These are phyloP conservation scores for Scomber colias DNA, from an alignment of 2,113 vertebrate species.

Conservation along the genomic window DNA sequence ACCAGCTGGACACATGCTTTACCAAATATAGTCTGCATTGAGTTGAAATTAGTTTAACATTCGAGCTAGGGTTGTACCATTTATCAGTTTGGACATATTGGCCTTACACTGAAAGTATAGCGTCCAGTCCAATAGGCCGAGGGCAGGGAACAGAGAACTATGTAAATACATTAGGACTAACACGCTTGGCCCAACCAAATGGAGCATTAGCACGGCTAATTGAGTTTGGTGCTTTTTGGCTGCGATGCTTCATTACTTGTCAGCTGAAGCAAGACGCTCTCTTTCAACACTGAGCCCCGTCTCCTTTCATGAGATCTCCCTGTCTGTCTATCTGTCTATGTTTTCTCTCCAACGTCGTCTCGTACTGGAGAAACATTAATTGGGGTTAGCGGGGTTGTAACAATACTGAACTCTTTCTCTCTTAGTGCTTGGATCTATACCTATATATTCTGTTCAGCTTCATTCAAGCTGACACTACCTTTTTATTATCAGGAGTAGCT, in stretches of 20 bases:
- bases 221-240: constrained; percentile 58
- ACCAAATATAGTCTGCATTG: too few species aligned
- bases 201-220: constrained; percentile 45
- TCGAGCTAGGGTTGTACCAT: too few species aligned
- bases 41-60: too few species aligned
- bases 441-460: not conserved
- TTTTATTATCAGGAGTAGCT: not conserved
- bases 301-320: constrained; percentile 28
- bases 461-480: not conserved
- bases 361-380: constrained; percentile 23
- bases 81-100: not conserved
- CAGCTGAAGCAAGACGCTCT: constrained; percentile 39
- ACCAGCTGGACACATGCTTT: too few species aligned
- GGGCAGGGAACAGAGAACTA: constrained; percentile 16
- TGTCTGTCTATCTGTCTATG: not conserved
- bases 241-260: constrained; percentile 49
- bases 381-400: constrained; percentile 16
- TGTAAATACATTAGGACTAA: constrained; percentile 47
- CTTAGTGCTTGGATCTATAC: constrained; percentile 1
- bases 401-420: not conserved
- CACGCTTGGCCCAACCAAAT: constrained; percentile 16
- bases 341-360: not conserved
- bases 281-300: constrained; percentile 16
- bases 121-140: not conserved
- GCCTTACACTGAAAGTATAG: not conserved